Conservation (phyloP, 92 coral and sea anemone species). For the Muricea muricata region DNA sequence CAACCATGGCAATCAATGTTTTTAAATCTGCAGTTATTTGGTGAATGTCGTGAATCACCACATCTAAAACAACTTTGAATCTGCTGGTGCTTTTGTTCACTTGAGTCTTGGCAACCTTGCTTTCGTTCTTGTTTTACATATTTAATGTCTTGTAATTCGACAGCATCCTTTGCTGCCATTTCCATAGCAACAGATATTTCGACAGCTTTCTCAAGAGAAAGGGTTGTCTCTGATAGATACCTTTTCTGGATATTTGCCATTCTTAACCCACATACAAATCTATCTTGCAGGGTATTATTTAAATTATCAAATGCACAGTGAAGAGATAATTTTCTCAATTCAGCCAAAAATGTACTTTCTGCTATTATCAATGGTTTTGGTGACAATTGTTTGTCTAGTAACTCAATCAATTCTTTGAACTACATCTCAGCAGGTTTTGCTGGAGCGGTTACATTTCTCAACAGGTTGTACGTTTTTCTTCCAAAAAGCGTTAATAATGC, state of each 20-base stretch:
- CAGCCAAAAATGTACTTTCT: slow-evolving; percentile 37
- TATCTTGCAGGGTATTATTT: slow-evolving; percentile 18
- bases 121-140: background rate
- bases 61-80: background rate
- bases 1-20: slow-evolving; percentile 22
- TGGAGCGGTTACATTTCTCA: slow-evolving; percentile 30
- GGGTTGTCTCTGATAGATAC: slow-evolving; percentile 37
- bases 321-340: slow-evolving; percentile 24
- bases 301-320: slow-evolving; percentile 30
- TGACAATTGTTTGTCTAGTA: slow-evolving; percentile 22
- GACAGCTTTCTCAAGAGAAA: slow-evolving; percentile 36
- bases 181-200: slow-evolving; percentile 52
- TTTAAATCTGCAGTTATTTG: slow-evolving; percentile 17
- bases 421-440: slow-evolving; percentile 2
- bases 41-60: slow-evolving; percentile 19
- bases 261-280: slow-evolving; percentile 35
- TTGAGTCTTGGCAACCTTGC: too few relatives aligned
- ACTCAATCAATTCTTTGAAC: slow-evolving; percentile 45
- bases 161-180: slow-evolving; percentile 35
- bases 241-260: slow-evolving; percentile 37
- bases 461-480: too few relatives aligned
- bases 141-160: slow-evolving; percentile 36
- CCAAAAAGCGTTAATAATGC: too few relatives aligned
- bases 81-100: background rate
- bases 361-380: slow-evolving; percentile 53